Evolutionary conservation across 2,797 vertebrate genomes (phyloP).

Genomic region (Diceros bicornis): DNA sequence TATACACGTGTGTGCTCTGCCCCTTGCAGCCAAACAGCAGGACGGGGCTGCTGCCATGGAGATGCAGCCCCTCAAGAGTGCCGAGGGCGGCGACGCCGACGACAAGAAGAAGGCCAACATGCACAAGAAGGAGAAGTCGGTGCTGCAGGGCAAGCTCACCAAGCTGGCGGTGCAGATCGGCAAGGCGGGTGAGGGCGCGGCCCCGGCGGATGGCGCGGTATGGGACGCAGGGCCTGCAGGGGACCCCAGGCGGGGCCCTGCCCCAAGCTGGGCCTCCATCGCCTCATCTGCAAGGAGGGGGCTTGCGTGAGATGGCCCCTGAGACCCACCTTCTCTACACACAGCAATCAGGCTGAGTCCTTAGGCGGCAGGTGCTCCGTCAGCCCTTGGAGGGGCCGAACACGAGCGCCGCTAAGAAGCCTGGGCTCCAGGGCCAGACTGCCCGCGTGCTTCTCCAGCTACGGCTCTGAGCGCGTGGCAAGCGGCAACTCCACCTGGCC

Average conservation of each 20-base stretch:
- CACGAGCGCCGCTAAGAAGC: not conserved
- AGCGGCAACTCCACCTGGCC: not conserved
- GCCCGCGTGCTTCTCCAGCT: not conserved
- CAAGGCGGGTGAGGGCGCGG: conserved; percentile 94
- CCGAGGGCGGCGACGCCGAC: conserved; percentile 96
- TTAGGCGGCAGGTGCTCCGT: not conserved
- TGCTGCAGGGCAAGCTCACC: conserved; percentile 99
- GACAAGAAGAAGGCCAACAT: conserved; percentile 96
- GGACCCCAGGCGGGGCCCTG: not conserved
- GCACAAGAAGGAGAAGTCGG: conserved; percentile 99
- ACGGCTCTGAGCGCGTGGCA: not conserved
- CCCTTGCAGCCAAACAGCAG: conserved; percentile 96
- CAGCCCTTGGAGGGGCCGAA: not conserved
- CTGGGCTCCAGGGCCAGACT: not conserved
- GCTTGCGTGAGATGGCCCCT: not conserved
- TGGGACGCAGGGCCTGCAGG: accelerated
- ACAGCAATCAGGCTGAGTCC: not conserved
- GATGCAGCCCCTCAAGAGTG: conserved; percentile 99
- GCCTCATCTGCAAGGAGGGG: not conserved
- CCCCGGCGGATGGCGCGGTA: accelerated
- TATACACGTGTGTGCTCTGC: conserved; percentile 78
- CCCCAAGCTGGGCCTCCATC: not conserved
- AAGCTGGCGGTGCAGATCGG: conserved; percentile 99
- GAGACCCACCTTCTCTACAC: not conserved
- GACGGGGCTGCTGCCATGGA: conserved; percentile 99